Base-by-base conservation (phyloP, 2,113 vertebrate genomes). In the Thryonomys swinderianus region DNA sequence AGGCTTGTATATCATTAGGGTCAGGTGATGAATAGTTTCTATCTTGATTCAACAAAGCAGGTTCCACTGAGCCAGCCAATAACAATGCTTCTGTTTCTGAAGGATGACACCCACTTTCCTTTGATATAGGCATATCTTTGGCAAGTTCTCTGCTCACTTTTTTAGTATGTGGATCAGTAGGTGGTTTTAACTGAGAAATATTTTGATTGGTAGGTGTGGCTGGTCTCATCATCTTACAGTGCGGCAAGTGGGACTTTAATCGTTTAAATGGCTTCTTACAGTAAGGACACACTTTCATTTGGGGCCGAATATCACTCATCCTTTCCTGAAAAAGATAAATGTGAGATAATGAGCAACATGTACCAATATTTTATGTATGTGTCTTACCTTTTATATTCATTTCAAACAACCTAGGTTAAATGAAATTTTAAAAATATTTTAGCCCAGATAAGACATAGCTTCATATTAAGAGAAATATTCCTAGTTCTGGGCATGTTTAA, bases 221-320 rank as follows among this genome's bases (percentile, higher is more conserved):
- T 1, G 45, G 3, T 37, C 21, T 62, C 25, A 95, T 96, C 97
- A 98, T 96, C 81, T 98, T 99, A 97, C 99, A 99, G 85, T 99
- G 97, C 10, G 99, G 99, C 81, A 99, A 97, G 87, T 99, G 99
- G 10, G 98, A 94, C 80, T 99, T 99, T 64, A 99, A 97, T 83
- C 99, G 98, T 93, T 99, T 99, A 98, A 99, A 99, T 0, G 98
- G 96, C 93, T 98, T 99, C 80, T 96, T 98, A 79, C 99, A 99
- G 82, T 98, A 98, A 1, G 99, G 99, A 82, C 99, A 99, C 7
- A 95, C 94, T 94, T 99, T 98, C 98, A 89, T 95, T 16, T 79
- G 84, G 73, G 96, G 10, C 21, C 73, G 53, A 18, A 0, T 37
- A 13, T 45, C 80, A 17, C 86, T 78, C 96, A 98, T 98, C 27